These are phyloP conservation scores for Nesogale talazaci DNA, from an alignment of 2,113 vertebrate genomes.

Conservation along the genomic window DNA sequence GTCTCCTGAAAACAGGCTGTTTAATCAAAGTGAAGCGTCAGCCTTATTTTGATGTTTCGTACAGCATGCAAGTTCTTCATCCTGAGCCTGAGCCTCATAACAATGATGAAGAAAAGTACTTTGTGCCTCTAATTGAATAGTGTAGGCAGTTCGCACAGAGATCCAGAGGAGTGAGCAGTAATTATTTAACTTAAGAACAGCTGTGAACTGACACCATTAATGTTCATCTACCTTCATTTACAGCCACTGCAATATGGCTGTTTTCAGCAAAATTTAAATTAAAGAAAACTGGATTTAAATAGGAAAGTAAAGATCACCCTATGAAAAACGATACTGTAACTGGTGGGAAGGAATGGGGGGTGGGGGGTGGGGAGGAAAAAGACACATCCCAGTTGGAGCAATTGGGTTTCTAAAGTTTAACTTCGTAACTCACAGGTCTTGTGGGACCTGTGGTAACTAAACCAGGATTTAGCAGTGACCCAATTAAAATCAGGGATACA, in stretches of 20 bases:
- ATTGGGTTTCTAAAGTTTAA: slow-evolving; percentile 70
- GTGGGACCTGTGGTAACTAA: slow-evolving; percentile 66
- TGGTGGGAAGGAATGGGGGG: slow-evolving; percentile 11
- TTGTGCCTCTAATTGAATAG: slow-evolving; percentile 81
- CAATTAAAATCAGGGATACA: background rate
- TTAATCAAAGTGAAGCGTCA: slow-evolving; percentile 59
- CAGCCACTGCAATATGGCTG: slow-evolving; percentile 82
- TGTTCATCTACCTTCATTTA: slow-evolving; percentile 85
- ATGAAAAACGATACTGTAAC: slow-evolving; percentile 75
- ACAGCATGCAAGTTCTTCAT: slow-evolving; percentile 57
- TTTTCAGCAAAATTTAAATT: slow-evolving; percentile 84
- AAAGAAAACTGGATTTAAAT: slow-evolving; percentile 82
- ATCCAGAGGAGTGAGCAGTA: slow-evolving; percentile 72
- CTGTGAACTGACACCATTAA: slow-evolving; percentile 85
- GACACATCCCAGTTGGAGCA: slow-evolving; percentile 63
- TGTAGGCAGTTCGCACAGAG: slow-evolving; percentile 79
- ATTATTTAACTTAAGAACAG: slow-evolving; percentile 86
- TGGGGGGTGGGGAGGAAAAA: slow-evolving; percentile 16
- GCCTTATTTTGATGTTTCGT: slow-evolving; percentile 36
- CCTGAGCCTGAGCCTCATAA: slow-evolving; percentile 66
- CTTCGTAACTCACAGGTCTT: slow-evolving; percentile 56
- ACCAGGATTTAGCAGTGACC: slow-evolving; percentile 15
- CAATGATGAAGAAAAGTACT: slow-evolving; percentile 71
- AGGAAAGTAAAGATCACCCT: slow-evolving; percentile 76
- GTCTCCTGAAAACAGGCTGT: slow-evolving; percentile 37